Conservation (phyloP, 30 jellyfish, hydroid and myxozoan species). For the Pelagia noctiluca region DNA sequence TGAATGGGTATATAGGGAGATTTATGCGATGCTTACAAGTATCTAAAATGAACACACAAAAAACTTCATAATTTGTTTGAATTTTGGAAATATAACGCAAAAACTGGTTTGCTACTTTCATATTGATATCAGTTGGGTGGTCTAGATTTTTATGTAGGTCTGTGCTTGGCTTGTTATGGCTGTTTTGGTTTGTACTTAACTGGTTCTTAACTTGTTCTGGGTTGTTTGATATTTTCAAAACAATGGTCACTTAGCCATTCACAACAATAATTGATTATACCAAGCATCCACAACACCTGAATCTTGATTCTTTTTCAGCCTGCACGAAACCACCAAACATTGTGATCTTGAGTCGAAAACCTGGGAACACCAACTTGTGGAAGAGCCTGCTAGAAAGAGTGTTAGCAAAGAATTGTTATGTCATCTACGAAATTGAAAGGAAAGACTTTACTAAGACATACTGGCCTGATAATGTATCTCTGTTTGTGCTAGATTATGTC, state of each 20-base stretch:
- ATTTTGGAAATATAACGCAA: no score
- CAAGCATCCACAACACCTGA: neutral
- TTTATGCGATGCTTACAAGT: no score
- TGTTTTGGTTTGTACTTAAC: no score
- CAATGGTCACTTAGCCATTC: neutral
- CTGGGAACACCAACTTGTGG: constrained; percentile 6
- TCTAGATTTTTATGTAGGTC: no score
- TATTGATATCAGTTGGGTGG: no score
- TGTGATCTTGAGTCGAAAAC: constrained; percentile 21
- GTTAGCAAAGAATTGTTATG: constrained; percentile 24
- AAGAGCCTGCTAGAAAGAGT: neutral
- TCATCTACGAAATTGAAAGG: constrained; percentile 8
- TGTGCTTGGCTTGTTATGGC: no score
- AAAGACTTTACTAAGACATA: constrained; percentile 24
- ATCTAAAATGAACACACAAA: no score
- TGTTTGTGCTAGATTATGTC: constrained; percentile 33
- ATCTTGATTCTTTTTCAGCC: neutral
- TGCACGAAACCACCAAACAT: constrained; percentile 43
- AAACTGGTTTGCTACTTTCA: no score
- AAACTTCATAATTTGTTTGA: no score
- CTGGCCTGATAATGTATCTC: constrained; percentile 20
- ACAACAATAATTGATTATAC: neutral
- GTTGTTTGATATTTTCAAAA: neutral
- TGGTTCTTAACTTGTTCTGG: neutral
- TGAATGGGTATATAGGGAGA: no score